These are phyloP conservation scores for Sitophilus oryzae DNA, from an alignment of 1,140 invertebrate genomes.

Conservation along the genomic window DNA sequence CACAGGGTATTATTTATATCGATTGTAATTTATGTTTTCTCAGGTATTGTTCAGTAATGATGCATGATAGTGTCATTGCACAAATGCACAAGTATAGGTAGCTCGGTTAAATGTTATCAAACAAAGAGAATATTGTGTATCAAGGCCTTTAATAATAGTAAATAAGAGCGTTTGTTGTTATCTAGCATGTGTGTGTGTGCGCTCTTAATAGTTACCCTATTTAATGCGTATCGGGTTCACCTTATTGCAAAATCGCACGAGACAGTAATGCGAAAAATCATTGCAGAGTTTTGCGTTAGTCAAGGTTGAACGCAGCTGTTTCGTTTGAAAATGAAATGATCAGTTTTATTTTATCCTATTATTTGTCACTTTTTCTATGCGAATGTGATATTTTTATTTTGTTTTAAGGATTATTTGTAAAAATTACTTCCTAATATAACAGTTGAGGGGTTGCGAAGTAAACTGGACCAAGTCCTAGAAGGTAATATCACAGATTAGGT, in stretches of 20 bases:
- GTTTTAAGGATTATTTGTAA: no score
- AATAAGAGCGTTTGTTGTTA: not conserved
- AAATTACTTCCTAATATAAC: no score
- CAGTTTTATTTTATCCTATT: not conserved
- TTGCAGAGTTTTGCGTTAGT: no score
- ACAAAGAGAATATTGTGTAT: not conserved
- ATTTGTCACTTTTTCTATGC: no score
- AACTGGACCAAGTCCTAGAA: no score
- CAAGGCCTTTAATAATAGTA: not conserved
- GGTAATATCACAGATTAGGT: no score
- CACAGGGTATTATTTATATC: not conserved
- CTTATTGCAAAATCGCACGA: not conserved
- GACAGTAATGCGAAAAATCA: not conserved
- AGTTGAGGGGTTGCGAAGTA: no score
- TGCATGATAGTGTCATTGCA: not conserved
- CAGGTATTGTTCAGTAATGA: not conserved
- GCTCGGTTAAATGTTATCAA: not conserved
- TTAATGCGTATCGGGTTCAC: not conserved
- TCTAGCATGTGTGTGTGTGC: not conserved
- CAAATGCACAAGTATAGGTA: no score
- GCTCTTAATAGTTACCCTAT: not conserved
- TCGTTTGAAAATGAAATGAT: not conserved
- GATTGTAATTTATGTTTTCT: not conserved
- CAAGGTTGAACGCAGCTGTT: not conserved
- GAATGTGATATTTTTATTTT: no score